Base-by-base conservation (phyloP, 2,113 vertebrate genomes). In the Cacatua alba region DNA sequence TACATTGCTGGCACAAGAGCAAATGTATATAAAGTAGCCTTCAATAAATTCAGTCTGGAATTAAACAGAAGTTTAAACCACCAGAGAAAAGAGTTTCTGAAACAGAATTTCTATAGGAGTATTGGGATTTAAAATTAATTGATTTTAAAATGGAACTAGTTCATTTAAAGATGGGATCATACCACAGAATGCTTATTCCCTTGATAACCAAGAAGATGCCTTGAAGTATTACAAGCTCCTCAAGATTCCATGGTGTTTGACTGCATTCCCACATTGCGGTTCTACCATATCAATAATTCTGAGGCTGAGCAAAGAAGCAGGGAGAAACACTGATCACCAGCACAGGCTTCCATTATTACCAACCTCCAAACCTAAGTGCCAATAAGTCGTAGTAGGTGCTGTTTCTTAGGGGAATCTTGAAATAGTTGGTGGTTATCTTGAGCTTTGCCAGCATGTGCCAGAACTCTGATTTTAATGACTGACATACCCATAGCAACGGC, bases 1-100 rank as follows among this genome's bases (percentile, higher is more conserved):
- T 53, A 74, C 21, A 46, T 60, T 67, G 18, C 8, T 80, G 68
- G 46, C 19, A 28, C 24, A 74, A 92, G 46, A 65, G 44, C 17
- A 94, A 86, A 86, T 1, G 0, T 48, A 26, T 65, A 65, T 57
- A 86, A 88, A 88, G 67, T 72, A 72, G 63, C 41, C 59, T 69
- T 88, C 44, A 93, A 82, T 80, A 92, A 92, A 83, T 49, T 83
- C 76, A 90, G 28, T 48, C 31, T 86, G n/a, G 44, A 80, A 80
- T 77, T 53, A 86, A 82, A 69, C 20, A 62, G 39, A 46, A 53
- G 24, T 57, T 74, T 85, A 80, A 95, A 79, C 37, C 1, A 7
- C 60, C 49, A 64, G 39, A 82, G 59, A 28, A 65, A 77, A 77
- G 24, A 82, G 12, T 49, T 80, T 69, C 44, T 62, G 37, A 74